Evolutionary conservation across 2,113 vertebrate species (phyloP).

Genomic region (Anthoscopus minutus): DNA sequence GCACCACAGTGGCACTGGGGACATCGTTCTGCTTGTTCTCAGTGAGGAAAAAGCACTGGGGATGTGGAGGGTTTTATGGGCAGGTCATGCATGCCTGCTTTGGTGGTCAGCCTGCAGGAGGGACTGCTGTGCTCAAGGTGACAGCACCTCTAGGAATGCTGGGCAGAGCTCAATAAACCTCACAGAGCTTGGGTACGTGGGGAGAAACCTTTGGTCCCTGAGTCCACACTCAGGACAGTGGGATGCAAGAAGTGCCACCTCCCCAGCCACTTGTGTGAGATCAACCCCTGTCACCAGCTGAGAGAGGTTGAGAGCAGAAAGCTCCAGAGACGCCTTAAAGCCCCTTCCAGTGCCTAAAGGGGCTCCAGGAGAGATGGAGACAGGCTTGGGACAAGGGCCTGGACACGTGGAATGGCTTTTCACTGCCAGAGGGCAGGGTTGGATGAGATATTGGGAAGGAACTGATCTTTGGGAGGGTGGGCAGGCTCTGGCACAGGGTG

Average conservation of each 20-base stretch:
- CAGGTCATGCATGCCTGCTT: fast-evolving
- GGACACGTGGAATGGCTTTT: neutral
- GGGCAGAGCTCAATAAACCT: neutral
- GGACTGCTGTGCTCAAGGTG: neutral
- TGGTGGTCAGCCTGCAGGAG: neutral
- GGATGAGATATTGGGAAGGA: neutral
- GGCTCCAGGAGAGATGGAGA: neutral
- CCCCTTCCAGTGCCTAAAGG: neutral
- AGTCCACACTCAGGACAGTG: neutral
- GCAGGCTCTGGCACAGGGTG: neutral
- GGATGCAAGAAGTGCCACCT: neutral
- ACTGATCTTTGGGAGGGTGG: fast-evolving
- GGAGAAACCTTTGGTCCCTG: neutral
- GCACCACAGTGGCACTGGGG: neutral
- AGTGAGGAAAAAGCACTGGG: neutral
- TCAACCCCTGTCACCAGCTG: no score
- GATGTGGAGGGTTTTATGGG: neutral
- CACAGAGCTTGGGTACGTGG: fast-evolving
- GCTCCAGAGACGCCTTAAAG: neutral
- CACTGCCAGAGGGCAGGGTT: neutral
- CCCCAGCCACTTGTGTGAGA: neutral
- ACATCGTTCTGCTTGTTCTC: neutral
- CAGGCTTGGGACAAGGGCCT: neutral
- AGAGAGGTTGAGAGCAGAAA: neutral
- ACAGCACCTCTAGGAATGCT: neutral